Conservation (phyloP, 2,113 vertebrate species). For the Glareola pratincola region DNA sequence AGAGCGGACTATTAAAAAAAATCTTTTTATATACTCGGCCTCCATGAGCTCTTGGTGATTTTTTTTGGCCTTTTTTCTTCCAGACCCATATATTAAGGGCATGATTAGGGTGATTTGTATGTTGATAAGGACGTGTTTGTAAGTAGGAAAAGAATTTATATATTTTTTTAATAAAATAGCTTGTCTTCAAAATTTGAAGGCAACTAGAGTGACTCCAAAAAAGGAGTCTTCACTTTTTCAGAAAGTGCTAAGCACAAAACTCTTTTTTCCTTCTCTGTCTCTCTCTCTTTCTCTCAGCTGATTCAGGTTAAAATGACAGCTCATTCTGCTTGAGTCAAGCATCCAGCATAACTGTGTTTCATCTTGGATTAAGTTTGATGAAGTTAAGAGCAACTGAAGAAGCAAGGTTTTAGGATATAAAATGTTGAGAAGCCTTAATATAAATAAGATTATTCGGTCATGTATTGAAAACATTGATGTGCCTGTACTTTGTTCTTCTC, state of each 20-base stretch:
- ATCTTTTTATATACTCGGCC: neutral
- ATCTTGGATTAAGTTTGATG: neutral
- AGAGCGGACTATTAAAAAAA: neutral
- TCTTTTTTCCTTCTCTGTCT: fast-evolving
- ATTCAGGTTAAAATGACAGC: neutral
- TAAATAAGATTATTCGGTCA: neutral
- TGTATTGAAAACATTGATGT: neutral
- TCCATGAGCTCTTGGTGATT: neutral
- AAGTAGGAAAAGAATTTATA: neutral
- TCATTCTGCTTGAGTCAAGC: neutral
- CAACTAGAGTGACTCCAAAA: neutral
- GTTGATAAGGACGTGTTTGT: neutral
- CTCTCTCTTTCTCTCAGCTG: neutral
- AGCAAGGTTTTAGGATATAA: neutral
- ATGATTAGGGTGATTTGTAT: neutral
- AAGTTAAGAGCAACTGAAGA: neutral
- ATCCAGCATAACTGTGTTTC: neutral
- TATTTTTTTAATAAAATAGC: neutral
- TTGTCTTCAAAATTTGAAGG: neutral
- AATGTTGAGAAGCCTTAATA: neutral
- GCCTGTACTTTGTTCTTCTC: neutral
- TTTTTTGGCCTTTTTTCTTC: neutral
- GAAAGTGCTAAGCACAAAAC: neutral
- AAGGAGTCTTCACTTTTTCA: neutral
- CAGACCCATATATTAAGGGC: neutral